A percentile compares a stretch with the other conserved stretches of the same genome.
Conservation (phyloP, 2,113 vertebrate species). For the Callithrix jacchus region DNA sequence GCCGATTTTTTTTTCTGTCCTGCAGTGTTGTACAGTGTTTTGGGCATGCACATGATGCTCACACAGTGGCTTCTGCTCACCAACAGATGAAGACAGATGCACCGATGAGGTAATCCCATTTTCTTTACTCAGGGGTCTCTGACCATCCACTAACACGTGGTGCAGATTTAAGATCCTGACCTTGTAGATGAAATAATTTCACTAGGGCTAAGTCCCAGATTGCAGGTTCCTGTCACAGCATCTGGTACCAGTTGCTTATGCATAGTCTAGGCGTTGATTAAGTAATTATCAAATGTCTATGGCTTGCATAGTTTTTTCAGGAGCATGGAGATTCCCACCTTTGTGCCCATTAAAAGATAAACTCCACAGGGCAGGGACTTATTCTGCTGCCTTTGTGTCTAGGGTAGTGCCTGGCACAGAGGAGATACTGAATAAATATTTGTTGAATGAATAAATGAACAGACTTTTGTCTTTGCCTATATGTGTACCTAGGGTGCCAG, state of each 20-base stretch:
- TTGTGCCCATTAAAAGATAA: neutral
- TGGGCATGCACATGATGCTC: slow-evolving; percentile 46
- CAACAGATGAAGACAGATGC: slow-evolving; percentile 73
- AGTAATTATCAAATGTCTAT: neutral
- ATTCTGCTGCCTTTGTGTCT: slow-evolving; percentile 35
- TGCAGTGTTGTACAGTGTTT: neutral
- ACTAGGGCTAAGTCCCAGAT: neutral
- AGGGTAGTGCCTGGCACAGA: neutral
- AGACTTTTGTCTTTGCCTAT: neutral
- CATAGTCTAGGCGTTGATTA: neutral
- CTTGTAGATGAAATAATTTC: neutral
- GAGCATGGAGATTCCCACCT: neutral
- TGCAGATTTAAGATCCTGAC: neutral
- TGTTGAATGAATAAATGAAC: slow-evolving; percentile 21
- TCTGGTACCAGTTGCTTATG: neutral
- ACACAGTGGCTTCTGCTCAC: slow-evolving; percentile 62
- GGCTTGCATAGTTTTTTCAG: neutral
- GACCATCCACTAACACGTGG: neutral
- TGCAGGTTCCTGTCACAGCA: neutral
- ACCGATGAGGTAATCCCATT: slow-evolving; percentile 80
- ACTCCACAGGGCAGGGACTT: neutral
- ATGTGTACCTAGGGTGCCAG: neutral
- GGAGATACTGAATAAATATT: neutral
- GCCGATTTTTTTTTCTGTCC: neutral
- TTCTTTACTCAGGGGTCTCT: fast-evolving